Evolutionary conservation across 2,888 invertebrate species (phyloP).

Genomic region (Gibbula magus): DNA sequence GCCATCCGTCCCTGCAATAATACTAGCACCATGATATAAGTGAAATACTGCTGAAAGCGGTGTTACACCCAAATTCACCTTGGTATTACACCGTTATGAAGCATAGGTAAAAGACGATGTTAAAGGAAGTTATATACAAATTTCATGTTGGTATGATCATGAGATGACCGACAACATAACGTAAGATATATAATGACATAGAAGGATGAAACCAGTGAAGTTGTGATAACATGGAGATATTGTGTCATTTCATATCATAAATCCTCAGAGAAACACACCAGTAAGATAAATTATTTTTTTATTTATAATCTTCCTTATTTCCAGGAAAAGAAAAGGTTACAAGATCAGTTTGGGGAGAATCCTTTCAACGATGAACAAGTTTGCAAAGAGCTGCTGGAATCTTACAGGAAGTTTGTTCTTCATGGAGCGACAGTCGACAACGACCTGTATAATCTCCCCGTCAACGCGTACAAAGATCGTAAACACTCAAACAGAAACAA

Average conservation of each 20-base stretch:
- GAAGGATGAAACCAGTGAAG: too few species aligned
- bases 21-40: too few species aligned
- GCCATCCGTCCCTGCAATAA: too few species aligned
- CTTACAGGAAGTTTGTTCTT: slow-evolving; percentile 81
- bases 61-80: too few species aligned
- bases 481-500: slow-evolving; percentile 26
- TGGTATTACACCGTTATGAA: too few species aligned
- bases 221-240: too few species aligned
- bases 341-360: slow-evolving; percentile 89
- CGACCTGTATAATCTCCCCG: slow-evolving; percentile 63
- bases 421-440: slow-evolving; percentile 47
- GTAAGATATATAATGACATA: too few species aligned
- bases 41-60: too few species aligned
- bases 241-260: background rate
- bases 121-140: too few species aligned
- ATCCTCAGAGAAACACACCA: background rate
- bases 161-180: too few species aligned
- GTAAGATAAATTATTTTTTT: background rate
- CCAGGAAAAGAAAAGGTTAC: slow-evolving; percentile 88
- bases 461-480: slow-evolving; percentile 59
- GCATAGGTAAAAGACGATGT: too few species aligned
- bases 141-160: too few species aligned
- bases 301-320: slow-evolving; percentile 41
- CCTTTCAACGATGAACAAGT: slow-evolving; percentile 83
- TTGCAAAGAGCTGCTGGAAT: slow-evolving; percentile 87